Percentiles rank a stretch among this genome's conserved stretches.
Evolutionary conservation across 2,888 invertebrate genomes (phyloP).

Genomic region (Catocala nupta): DNA sequence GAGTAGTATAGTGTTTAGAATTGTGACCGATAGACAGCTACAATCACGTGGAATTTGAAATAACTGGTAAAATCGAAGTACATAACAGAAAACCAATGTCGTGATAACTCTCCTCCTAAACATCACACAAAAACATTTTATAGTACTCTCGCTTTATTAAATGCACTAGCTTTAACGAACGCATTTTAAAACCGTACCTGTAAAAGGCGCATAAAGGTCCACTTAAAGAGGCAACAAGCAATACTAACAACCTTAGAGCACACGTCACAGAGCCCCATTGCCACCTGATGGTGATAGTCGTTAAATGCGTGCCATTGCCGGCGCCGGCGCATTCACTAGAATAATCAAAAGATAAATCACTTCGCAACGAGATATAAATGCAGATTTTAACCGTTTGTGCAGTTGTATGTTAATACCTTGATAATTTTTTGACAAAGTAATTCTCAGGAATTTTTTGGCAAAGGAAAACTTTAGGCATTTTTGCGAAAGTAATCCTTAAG

Average conservation of each 20-base stretch:
- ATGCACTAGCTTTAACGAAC: constrained; percentile 32
- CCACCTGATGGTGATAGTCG: constrained; percentile 63
- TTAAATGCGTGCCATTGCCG: constrained; percentile 59
- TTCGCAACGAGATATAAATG: constrained; percentile 31
- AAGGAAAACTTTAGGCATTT: too few species aligned
- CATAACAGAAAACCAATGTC: too few species aligned
- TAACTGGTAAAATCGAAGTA: too few species aligned
- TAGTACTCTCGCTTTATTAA: constrained; percentile 26
- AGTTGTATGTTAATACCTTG: constrained; percentile 35
- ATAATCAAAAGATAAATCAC: constrained; percentile 51
- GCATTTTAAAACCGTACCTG: constrained; percentile 44
- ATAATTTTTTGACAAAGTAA: neutral
- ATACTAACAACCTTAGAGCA: constrained; percentile 62
- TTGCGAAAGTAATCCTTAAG: too few species aligned
- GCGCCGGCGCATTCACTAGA: constrained; percentile 48
- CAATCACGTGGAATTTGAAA: too few species aligned
- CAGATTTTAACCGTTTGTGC: constrained; percentile 9
- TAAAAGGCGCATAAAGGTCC: constrained; percentile 60
- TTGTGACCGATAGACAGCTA: too few species aligned
- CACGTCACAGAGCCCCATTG: constrained; percentile 54
- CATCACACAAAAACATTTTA: constrained; percentile 1
- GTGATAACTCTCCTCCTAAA: too few species aligned
- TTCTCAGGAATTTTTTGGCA: too few species aligned
- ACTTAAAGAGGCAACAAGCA: constrained; percentile 61
- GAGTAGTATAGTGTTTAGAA: too few species aligned